phyloP scores from a whole-genome alignment of 2,113 vertebrate genomes.

The Octodon degus region DNA sequence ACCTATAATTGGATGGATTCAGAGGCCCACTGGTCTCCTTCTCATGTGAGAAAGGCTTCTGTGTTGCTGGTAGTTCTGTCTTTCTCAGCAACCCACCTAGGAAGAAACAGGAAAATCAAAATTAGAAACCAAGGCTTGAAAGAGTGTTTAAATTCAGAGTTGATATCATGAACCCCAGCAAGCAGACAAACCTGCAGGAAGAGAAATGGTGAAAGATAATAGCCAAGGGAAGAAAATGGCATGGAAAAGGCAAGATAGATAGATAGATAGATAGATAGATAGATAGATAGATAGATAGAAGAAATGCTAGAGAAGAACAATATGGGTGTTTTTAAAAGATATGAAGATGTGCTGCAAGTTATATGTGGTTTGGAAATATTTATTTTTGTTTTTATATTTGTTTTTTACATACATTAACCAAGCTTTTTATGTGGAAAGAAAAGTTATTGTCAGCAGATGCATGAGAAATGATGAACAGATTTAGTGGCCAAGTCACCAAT shows the following conservation, averaged over 20 bases:
- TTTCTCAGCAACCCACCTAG: neutral
- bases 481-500: neutral
- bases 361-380: no score
- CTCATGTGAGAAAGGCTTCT: slow-evolving; percentile 12
- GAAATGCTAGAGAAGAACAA: neutral
- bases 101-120: slow-evolving; percentile 52
- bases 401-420: neutral
- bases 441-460: neutral
- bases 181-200: slow-evolving; percentile 42
- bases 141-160: slow-evolving; percentile 64
- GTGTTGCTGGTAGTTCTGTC: slow-evolving; percentile 24
- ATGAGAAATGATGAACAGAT: slow-evolving; percentile 9
- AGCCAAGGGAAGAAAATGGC: neutral
- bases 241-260: neutral
- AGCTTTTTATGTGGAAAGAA: slow-evolving; percentile 18
- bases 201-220: neutral
- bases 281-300: neutral
- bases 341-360: neutral
- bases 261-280: no score
- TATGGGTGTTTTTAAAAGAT: neutral
- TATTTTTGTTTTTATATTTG: no score
- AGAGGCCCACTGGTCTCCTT: slow-evolving; percentile 23
- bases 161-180: slow-evolving; percentile 18
- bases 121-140: slow-evolving; percentile 64
- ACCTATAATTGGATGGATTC: slow-evolving; percentile 50